Evolutionary conservation across 2,113 vertebrate species (phyloP).

Genomic region (Enhydra lutris): DNA sequence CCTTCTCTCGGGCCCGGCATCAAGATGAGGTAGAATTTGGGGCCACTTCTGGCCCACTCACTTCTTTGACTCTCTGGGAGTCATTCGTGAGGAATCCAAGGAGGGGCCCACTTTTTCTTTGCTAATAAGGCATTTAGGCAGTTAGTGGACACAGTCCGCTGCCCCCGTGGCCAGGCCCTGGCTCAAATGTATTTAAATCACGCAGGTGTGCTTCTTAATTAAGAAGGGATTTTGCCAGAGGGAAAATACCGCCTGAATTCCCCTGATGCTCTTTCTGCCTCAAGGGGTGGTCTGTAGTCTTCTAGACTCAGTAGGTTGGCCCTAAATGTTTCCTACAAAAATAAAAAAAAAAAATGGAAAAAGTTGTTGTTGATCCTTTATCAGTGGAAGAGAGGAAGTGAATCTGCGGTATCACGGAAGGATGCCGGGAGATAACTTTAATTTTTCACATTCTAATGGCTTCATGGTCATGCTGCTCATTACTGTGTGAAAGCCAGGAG

Average conservation of each 20-base stretch:
- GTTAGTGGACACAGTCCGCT: background rate
- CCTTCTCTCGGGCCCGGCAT: rapidly evolving
- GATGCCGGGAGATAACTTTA: background rate
- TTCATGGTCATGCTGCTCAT: background rate
- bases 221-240: background rate
- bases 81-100: background rate
- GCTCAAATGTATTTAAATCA: background rate
- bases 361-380: background rate
- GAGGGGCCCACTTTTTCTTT: background rate
- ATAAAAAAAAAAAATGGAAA: background rate
- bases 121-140: background rate
- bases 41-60: constrained; percentile 48
- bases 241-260: background rate
- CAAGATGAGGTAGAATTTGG: constrained; percentile 34
- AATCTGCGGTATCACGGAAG: background rate
- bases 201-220: background rate
- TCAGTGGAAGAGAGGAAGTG: background rate
- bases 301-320: background rate
- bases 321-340: background rate
- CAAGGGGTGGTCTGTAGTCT: background rate
- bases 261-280: rapidly evolving
- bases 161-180: rapidly evolving
- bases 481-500: background rate
- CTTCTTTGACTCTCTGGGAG: background rate
- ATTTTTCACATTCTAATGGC: constrained; percentile 6